Base-by-base conservation (phyloP, 2,113 vertebrate species). In the Rhinolophus ferrumequinum region DNA sequence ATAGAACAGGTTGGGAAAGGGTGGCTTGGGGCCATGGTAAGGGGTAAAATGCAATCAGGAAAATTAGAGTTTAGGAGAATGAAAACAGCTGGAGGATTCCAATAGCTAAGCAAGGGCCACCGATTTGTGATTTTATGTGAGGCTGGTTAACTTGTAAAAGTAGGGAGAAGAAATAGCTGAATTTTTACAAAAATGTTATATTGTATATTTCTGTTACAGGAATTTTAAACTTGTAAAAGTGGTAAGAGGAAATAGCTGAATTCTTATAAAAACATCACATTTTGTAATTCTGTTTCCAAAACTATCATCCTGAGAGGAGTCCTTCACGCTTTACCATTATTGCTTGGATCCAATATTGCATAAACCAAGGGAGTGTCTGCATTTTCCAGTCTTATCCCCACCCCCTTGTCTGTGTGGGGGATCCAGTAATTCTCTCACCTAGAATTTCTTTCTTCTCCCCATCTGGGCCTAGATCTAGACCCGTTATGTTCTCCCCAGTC, bases 181-280 rank as follows among this genome's bases (percentile, higher is more conserved):
- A 73, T 67, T 95, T 69, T 93, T 87, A 28, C 35, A 54, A 94
- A 56, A 44, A 58, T 5, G 15, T 38, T 38, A n/a, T 35, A 50
- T 19, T 64, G 8, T 60, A 14, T 54, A 79, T 5, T 85, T 91
- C 56, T 85, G 50, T 88, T 90, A 60, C 24, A 66, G 52, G 3
- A 70, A 60, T 50, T 69, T 76, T 88, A 86, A 88, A 70, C 41
- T 58, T 92, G 18, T 72, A 92, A 84, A 93, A n/a, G 16, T 56
- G 28, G 19, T 24, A n/a, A 76, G 44, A 83, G 64, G 33, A 89
- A 95, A 83, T 21, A 88, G 72, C 30, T 67, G 30, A 77, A 73
- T 67, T 95, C 75, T 93, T 87, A 28, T 35, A 54, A 94, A 56
- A 44, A 58, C 5, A 12, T 38, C 33, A n/a, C 33, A 50, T 19